These are phyloP conservation scores for Ctena decussata DNA, from an alignment of 2,888 invertebrate genomes.

Conservation along the genomic window DNA sequence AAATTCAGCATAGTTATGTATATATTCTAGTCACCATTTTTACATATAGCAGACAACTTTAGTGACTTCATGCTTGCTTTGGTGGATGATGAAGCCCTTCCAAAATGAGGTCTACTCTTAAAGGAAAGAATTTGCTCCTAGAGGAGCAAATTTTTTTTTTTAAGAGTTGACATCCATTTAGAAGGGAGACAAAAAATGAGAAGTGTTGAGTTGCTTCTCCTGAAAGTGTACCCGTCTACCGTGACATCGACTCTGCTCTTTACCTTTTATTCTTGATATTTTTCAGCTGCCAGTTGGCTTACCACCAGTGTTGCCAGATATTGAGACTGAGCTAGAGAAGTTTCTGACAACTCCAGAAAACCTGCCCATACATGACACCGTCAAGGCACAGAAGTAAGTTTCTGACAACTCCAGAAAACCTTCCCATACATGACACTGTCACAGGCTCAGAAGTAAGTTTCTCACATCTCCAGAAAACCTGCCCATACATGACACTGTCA, in stretches of 20 bases:
- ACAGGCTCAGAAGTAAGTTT: conserved; percentile 88
- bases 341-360: conserved; percentile 91
- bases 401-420: conserved; percentile 90
- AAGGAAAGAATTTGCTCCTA: no score
- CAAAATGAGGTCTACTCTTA: no score
- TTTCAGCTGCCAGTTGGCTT: conserved; percentile 87
- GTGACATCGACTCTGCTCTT: no score
- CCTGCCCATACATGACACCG: conserved; percentile 92
- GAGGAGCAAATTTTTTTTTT: no score
- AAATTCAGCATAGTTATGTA: neutral
- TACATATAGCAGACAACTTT: no score
- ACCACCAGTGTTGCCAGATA: conserved; percentile 91
- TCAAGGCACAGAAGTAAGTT: conserved; percentile 91
- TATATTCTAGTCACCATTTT: neutral
- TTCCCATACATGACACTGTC: conserved; percentile 92
- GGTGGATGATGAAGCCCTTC: no score
- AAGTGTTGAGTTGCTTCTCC: no score
- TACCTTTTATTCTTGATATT: neutral
- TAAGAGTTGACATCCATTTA: no score
- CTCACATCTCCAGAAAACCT: conserved; percentile 89
- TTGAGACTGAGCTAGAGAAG: conserved; percentile 90
- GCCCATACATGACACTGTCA: conserved; percentile 91
- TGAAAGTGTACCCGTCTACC: no score
- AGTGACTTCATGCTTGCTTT: no score
- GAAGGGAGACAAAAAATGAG: no score